Base-by-base conservation (phyloP, 2,888 invertebrate genomes). In the Corythucha ciliata region DNA sequence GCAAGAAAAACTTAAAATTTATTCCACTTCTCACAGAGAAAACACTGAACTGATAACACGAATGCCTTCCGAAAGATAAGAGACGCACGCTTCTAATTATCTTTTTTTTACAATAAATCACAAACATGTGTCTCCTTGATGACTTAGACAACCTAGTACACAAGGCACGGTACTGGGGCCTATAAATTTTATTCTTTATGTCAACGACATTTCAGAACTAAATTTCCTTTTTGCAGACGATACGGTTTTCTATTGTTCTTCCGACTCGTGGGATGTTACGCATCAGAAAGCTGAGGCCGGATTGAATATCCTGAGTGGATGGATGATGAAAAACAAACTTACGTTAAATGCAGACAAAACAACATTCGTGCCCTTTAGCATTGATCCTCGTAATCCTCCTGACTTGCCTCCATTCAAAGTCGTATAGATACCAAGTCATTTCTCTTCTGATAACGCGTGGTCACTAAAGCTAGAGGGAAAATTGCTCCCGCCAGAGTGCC, bases 331-430 rank as follows among this genome's bases (percentile, higher is more conserved):
- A 4, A 47, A 47, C 22, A 33, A 47, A 14, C 22, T 47, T n/a
- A 8, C 47, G 2, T 37, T 33, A 21, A 47, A 47, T 22, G 21
- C 18, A 6, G 47, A 47, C n/a, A 47, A 47, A 21, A 47, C 34
- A 7, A 39, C 4, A 36, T 6, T 34, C 7, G 21, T 39, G 3
- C 20, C 36, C 7, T 39, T 27, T 32, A 14, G 21, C 8, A 20
- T 27, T 5, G 29, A 44, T 20, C 6, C 27, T 8, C 44, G 18
- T 8, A 29, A 27, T 20, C 27, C 29, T 12, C 44, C 44, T 8
- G 7, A 3, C 4, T 29, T 14, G 29, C 7, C 44, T 4, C 8
- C 29, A 18, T 21, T 44, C 8, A 44, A n/a, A n/a, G n/a, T n/a
- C n/a, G n/a, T n/a, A n/a, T n/a, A n/a, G n/a, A n/a, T n/a, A n/a